Evolutionary conservation across 2,888 invertebrate genomes (phyloP).

Genomic region (Spatulosminthurus flaviceps): DNA sequence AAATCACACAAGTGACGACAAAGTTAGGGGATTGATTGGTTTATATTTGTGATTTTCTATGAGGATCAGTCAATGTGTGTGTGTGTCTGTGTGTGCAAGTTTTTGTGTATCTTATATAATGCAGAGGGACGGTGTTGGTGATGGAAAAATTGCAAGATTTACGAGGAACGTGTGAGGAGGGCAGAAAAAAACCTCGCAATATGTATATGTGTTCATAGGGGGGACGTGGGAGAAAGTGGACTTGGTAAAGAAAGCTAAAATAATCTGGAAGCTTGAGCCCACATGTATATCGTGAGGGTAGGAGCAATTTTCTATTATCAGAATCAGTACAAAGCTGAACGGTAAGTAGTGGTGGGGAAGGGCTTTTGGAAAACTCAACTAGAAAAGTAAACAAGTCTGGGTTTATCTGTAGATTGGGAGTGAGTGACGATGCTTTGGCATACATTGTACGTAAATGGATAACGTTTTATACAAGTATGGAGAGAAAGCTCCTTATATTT

Average conservation of each 20-base stretch:
- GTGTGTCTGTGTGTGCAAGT: too few species aligned
- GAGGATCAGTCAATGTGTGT: too few species aligned
- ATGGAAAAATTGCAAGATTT: too few species aligned
- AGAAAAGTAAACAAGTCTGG: conserved; percentile 18
- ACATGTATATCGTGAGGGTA: neutral
- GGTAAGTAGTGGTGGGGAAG: conserved; percentile 10
- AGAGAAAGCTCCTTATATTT: neutral
- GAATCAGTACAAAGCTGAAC: conserved; percentile 3
- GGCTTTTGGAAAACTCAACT: conserved; percentile 16
- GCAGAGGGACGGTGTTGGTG: too few species aligned
- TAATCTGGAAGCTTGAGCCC: conserved; percentile 3
- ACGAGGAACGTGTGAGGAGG: too few species aligned
- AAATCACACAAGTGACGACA: too few species aligned
- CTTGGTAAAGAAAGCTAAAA: conserved; percentile 1
- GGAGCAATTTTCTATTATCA: neutral
- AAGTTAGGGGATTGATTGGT: too few species aligned
- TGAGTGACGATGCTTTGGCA: conserved; percentile 18
- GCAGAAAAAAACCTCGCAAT: too few species aligned
- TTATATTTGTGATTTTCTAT: too few species aligned
- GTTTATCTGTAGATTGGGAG: conserved; percentile 18
- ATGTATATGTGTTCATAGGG: too few species aligned
- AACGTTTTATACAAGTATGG: conserved; percentile 10
- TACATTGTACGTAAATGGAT: conserved; percentile 8
- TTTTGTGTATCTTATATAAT: too few species aligned
- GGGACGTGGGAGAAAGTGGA: neutral